phyloP scores from a whole-genome alignment of 2,113 vertebrate species.

The Trogon surrucura region DNA sequence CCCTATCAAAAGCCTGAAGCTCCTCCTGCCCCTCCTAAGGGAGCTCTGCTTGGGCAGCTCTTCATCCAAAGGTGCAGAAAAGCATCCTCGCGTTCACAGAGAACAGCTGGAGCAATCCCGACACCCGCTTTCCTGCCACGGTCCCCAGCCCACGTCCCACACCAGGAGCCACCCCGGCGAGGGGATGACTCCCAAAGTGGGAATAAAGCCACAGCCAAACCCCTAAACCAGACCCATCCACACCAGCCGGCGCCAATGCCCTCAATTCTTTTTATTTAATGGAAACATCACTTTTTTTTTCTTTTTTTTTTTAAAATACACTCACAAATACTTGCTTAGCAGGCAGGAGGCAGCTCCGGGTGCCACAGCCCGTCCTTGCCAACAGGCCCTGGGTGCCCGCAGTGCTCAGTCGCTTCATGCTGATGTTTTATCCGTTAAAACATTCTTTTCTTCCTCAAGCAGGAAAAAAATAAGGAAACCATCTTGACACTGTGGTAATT shows the following conservation, averaged over 20 bases:
- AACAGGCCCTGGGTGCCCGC: background rate
- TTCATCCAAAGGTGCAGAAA: no score
- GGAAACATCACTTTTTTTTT: background rate
- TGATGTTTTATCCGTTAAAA: no score
- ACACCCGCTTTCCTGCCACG: accelerated
- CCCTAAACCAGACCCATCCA: background rate
- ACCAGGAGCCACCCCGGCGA: accelerated
- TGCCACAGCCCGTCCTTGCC: accelerated
- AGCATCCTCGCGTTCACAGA: accelerated
- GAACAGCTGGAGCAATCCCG: background rate
- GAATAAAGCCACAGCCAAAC: background rate
- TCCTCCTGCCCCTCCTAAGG: background rate
- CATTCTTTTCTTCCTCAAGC: background rate
- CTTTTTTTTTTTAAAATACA: conserved; percentile 23
- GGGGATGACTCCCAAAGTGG: background rate
- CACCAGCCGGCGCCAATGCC: background rate
- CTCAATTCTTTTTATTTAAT: background rate
- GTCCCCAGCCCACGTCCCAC: background rate
- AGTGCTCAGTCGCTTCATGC: background rate
- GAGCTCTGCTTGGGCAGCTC: background rate
- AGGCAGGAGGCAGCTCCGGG: background rate
- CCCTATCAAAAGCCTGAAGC: accelerated
- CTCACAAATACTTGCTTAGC: background rate
- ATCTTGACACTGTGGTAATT: background rate
- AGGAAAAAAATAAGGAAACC: background rate